Evolutionary conservation across 2,888 invertebrate species (phyloP), one percentile per base, ranked within the genome.

Genomic region (Mayetiola destructor): DNA sequence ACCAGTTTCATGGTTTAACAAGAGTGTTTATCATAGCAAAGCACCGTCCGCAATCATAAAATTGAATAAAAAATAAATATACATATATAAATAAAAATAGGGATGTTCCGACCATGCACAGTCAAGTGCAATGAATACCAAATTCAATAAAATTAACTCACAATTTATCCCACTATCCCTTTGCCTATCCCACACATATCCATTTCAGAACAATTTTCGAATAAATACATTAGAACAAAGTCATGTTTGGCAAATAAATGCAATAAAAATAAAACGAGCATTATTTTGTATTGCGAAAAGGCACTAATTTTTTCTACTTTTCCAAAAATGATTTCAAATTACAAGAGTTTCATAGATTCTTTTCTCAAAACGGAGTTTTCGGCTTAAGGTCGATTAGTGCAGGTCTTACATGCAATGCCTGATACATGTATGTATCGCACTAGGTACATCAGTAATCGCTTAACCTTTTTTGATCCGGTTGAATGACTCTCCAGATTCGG

Each of bases 141-240:
- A 27, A 48, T 16, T 48, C 27, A 48, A 48, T 48, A 48, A 48
- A 48, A 48, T 48, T 48, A 48, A 48, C 48, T 48, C 9, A 16
- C 23, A 27, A 27, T 48, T 48, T 48, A 27, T 48, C 48, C 48
- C 48, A 48, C 48, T n/a, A n/a, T n/a, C n/a, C n/a, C n/a, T n/a
- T n/a, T n/a, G n/a, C n/a, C n/a, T 48, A 27, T 48, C 48, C 48
- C 48, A 48, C 48, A 48, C 16, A 48, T 48, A 48, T 48, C 27
- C 27, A 48, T 14, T 42, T 42, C 48, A 42, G 5, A 4, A 23
- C 18, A 42, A 42, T 42, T 42, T 42, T 23, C 42, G n/a, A 2
- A n/a, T 16, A 48, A 27, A 48, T 6, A 27, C 23, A 23, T 42
- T 23, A 14, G 5, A 4, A 12, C 23, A 23, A 3, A 12, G 39